Evolutionary conservation across 2,888 invertebrate species (phyloP).

Genomic region (Andrena haemorrhoa): DNA sequence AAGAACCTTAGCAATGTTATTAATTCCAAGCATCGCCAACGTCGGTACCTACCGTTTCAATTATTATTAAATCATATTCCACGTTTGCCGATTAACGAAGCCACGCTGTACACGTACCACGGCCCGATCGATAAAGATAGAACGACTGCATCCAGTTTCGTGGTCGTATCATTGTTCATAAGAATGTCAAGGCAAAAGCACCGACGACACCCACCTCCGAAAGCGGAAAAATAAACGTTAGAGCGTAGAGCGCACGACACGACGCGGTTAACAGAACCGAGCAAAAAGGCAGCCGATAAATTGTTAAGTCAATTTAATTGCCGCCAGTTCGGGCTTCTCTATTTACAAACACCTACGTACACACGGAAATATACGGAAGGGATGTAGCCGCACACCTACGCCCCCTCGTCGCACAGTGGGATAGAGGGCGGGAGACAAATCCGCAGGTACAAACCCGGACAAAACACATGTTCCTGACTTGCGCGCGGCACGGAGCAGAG

Average conservation of each 20-base stretch:
- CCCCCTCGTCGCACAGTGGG: background rate
- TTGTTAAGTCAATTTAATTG: slow-evolving; percentile 61
- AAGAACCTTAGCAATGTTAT: too few relatives aligned
- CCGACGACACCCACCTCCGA: background rate
- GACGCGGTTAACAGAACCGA: slow-evolving; percentile 17
- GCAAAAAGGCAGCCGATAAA: slow-evolving; percentile 45
- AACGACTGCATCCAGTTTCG: too few relatives aligned
- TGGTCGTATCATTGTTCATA: background rate
- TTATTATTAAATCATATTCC: too few relatives aligned
- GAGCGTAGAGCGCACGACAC: slow-evolving; percentile 4
- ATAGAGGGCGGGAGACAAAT: slow-evolving; percentile 12
- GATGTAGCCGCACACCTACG: background rate
- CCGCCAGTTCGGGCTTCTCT: slow-evolving; percentile 33
- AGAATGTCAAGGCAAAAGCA: background rate
- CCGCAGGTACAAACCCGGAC: slow-evolving; percentile 21
- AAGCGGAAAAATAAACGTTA: slow-evolving; percentile 16
- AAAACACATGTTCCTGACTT: slow-evolving; percentile 32
- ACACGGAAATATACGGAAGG: slow-evolving; percentile 5
- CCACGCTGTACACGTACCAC: too few relatives aligned
- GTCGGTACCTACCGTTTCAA: too few relatives aligned
- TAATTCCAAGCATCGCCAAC: too few relatives aligned
- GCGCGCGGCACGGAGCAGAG: slow-evolving; percentile 35
- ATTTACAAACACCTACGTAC: slow-evolving; percentile 29
- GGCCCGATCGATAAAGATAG: too few relatives aligned
- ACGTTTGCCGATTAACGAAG: too few relatives aligned